Base-by-base conservation (phyloP, 2,888 invertebrate species). In the Hydraecia micacea region DNA sequence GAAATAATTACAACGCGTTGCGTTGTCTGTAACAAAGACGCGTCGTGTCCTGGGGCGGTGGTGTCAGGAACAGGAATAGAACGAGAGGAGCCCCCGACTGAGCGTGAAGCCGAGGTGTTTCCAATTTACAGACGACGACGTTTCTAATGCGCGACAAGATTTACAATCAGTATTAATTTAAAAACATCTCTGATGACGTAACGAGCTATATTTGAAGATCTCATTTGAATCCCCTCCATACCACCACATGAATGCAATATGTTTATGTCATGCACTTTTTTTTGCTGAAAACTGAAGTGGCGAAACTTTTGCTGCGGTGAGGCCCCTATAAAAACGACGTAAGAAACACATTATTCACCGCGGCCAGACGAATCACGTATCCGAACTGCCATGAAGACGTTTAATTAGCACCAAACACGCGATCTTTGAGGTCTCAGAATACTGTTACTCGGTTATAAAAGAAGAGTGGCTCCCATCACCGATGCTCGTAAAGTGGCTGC, bases 11-110 rank as follows among this genome's bases (percentile, higher is more conserved):
- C 93, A 94, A 91, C 91, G 92, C 92, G 91, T 90, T 90, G 92
- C 88, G 90, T 93, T 93, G 95, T 94, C 93, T 93, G 91, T 91
- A 93, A 95, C 95, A 95, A 95, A 94, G 94, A 92, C 92, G 90
- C 87, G 91, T 88, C 91, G 86, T 85, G 86, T 92, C 92, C 90
- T 85, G 91, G 90, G 90, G 91, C 90, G 90, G 83, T 91, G 90
- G 92, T 94, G 96, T 96, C 96, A 96, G 89, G 86, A 90, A 92
- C 96, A 96, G 95, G 94, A 96, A 96, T 96, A 96, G 96, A 94
- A 93, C 88, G 90, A 88, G 62, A 80, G 87, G 90, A 92, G 87
- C 93, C 89, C 92, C 94, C 93, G 91, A 91, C 92, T 82, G 91
- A 89, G 89, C 89, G 91, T 82, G 89, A 88, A 91, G 89, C 80